phyloP scores from a whole-genome alignment of 2,888 invertebrate species.

The Dolomedes plantarius region DNA sequence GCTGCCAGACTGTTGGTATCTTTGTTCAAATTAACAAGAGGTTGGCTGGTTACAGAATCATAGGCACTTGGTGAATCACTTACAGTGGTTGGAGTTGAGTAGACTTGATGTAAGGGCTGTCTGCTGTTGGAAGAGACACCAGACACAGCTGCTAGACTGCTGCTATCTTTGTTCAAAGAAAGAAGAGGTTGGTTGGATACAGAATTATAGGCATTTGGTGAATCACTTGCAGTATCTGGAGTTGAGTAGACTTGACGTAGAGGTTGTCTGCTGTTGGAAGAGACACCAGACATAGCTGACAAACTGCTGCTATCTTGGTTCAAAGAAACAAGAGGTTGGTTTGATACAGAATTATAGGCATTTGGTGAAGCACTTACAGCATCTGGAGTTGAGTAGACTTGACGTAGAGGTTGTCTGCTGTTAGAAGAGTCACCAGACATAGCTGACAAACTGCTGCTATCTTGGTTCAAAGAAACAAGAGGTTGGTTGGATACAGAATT shows the following conservation, averaged over 20 bases:
- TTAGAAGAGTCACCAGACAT: slow-evolving; percentile 4
- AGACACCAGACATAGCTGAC: slow-evolving; percentile 10
- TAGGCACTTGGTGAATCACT: not conserved
- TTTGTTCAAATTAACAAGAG: too few species aligned
- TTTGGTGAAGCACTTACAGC: not conserved
- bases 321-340: not conserved
- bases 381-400: not conserved
- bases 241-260: not conserved
- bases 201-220: too few species aligned
- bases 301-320: too few species aligned
- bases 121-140: not conserved
- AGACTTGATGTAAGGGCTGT: not conserved
- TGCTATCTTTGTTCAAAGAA: too few species aligned
- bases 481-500: not conserved
- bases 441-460: too few species aligned
- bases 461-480: too few species aligned
- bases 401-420: not conserved
- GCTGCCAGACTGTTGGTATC: too few species aligned
- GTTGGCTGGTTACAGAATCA: not conserved
- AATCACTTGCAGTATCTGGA: not conserved
- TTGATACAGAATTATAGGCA: not conserved
- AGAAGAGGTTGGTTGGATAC: not conserved
- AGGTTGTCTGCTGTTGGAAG: not conserved
- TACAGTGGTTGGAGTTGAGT: not conserved
- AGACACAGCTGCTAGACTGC: too few species aligned